A percentile compares a stretch with the other conserved stretches of the same genome.
Evolutionary conservation across 2,797 vertebrate species (phyloP).

Genomic region (Avahi laniger): DNA sequence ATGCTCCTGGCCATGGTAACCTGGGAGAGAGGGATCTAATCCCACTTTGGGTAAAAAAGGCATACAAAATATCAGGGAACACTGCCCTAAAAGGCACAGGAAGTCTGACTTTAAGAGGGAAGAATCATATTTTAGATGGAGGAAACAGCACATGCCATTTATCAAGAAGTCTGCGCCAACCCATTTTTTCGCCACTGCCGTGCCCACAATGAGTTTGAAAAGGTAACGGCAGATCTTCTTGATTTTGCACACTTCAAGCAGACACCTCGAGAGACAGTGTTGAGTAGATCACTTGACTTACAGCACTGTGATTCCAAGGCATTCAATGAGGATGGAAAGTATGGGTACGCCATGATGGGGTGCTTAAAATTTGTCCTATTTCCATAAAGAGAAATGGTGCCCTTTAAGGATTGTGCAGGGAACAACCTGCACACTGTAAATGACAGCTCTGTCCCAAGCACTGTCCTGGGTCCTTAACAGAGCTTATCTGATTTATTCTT

Average conservation of each 20-base stretch:
- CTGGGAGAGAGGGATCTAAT: not conserved
- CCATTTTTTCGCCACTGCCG: not conserved
- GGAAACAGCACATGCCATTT: not conserved
- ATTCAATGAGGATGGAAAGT: not conserved
- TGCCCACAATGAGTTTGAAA: not conserved
- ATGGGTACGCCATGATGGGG: accelerated
- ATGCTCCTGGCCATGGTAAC: not conserved
- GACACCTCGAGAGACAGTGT: not conserved
- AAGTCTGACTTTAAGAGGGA: not conserved
- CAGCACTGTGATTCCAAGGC: not conserved
- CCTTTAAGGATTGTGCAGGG: not conserved
- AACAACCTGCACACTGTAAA: not conserved
- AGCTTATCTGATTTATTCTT: not conserved
- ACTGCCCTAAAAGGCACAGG: not conserved
- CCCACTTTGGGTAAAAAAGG: not conserved
- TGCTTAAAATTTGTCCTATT: not conserved
- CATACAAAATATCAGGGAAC: not conserved
- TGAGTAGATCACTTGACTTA: not conserved
- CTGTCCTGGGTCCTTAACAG: not conserved
- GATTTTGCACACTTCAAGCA: not conserved
- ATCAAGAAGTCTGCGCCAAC: not conserved
- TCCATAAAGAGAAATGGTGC: not conserved
- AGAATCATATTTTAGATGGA: not conserved
- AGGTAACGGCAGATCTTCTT: not conserved
- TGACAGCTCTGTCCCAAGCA: not conserved